These are phyloP conservation scores for Anadara kagoshimensis DNA, from an alignment of 1,140 invertebrate species.

Conservation along the genomic window DNA sequence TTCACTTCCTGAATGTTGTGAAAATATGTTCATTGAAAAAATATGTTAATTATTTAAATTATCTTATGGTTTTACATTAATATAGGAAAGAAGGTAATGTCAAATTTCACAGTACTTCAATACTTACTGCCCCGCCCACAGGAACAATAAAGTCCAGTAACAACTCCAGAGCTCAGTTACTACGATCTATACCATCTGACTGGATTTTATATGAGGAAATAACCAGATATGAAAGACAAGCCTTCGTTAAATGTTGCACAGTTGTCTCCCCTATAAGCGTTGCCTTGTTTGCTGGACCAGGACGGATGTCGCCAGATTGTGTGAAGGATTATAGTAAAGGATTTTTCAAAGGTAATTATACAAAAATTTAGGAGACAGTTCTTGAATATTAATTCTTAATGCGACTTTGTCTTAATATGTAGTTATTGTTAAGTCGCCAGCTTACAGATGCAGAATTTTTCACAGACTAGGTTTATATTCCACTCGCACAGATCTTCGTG, in stretches of 20 bases:
- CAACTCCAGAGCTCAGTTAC: constrained; percentile 70
- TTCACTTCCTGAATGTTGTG: too few species aligned
- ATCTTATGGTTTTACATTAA: constrained; percentile 34
- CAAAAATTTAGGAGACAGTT: too few species aligned
- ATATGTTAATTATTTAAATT: too few species aligned
- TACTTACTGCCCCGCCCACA: constrained; percentile 75
- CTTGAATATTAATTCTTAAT: too few species aligned
- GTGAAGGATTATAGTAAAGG: constrained; percentile 70
- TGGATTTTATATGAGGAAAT: constrained; percentile 92
- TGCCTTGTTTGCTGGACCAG: constrained; percentile 85
- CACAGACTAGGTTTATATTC: too few species aligned
- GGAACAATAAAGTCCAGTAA: constrained; percentile 49
- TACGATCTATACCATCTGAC: constrained; percentile 80
- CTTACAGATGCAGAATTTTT: too few species aligned
- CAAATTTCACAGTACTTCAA: constrained; percentile 84
- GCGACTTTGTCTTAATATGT: too few species aligned
- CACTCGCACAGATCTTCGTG: neutral
- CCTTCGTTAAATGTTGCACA: constrained; percentile 82
- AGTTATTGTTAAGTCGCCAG: too few species aligned
- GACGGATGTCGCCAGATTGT: constrained; percentile 79
- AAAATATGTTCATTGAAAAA: too few species aligned
- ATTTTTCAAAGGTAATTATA: too few species aligned
- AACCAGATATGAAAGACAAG: constrained; percentile 75
- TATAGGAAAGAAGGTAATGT: constrained; percentile 83
- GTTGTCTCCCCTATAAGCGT: constrained; percentile 86